These are phyloP conservation scores for Spodoptera picta DNA, from an alignment of 2,888 invertebrate species.

Conservation along the genomic window DNA sequence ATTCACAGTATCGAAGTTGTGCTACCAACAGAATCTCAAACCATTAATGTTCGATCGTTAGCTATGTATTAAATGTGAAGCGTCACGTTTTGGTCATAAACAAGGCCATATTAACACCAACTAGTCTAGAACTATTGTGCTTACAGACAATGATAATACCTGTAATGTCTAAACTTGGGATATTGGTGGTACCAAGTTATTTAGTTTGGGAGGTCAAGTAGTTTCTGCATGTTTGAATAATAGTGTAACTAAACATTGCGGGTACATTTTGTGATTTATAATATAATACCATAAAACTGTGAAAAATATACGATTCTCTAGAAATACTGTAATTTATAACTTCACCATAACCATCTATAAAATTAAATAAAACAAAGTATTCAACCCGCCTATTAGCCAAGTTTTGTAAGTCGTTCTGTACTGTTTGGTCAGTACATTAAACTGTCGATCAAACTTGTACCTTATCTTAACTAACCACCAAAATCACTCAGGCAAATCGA, in stretches of 20 bases:
- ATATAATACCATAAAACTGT: too few species aligned
- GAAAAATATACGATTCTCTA: too few species aligned
- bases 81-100: conserved; percentile 42
- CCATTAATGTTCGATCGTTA: conserved; percentile 25
- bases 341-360: too few species aligned
- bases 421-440: background rate
- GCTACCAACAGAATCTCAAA: background rate
- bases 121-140: conserved; percentile 36
- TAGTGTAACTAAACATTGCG: too few species aligned
- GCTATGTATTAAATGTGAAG: conserved; percentile 28
- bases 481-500: conserved; percentile 28
- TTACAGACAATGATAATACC: conserved; percentile 43
- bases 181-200: conserved; percentile 44
- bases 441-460: background rate
- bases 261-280: too few species aligned
- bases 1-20: background rate
- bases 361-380: too few species aligned
- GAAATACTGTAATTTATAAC: too few species aligned
- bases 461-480: conserved; percentile 8
- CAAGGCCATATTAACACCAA: conserved; percentile 39
- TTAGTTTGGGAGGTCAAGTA: conserved; percentile 37
- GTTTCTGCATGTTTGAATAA: conserved; percentile 1
- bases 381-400: too few species aligned
- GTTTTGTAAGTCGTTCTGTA: too few species aligned
- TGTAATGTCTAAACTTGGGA: conserved; percentile 41